Base-by-base conservation (phyloP, 2,888 invertebrate species). In the Dimorphilus gyrociliatus region DNA sequence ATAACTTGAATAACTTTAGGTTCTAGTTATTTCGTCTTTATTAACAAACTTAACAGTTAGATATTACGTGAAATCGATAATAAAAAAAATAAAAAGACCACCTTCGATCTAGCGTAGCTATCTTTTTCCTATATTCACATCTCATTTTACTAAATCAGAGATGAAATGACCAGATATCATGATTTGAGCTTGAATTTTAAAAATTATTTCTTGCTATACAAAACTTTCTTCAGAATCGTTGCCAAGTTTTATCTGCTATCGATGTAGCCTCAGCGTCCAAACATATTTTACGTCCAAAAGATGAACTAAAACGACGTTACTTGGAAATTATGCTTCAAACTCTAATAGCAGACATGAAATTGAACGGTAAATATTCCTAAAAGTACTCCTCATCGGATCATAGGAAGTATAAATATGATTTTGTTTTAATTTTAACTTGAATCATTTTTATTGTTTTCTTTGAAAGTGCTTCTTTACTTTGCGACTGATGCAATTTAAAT, bases 321-420 rank as follows among this genome's bases (percentile, higher is more conserved):
- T 48, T 73, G 26, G 72, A 73, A 55, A 68, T 72, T 68, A 67
- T 69, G 29, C 64, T 72, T 2, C 69, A 72, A 45, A 70, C 70
- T 1, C 68, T 69, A 21, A 59, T 71, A 10, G 61, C 65, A 19
- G 72, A 73, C 47, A 57, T 72, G n/a, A 65, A 67, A 16, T 70
- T 70, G 37, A 38, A 50, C 21, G 55, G 55, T 52, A 28, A 26
- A 41, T 27, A 14, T n/a, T 19, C 23, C 13, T 32, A 19, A 7
- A 7, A 35, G 3, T 3, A 4, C 14, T n/a, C 18, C 8, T 3
- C 3, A 33, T 15, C n/a, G n/a, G n/a, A n/a, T n/a, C n/a, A n/a
- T n/a, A n/a, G n/a, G n/a, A n/a, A n/a, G n/a, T n/a, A n/a, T 14
- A 18, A 23, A 19, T 17, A 24, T 16, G 33, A 18, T 29, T 15